Conservation (phyloP, 1,140 invertebrate species). For the Drosophila kohkoa region DNA sequence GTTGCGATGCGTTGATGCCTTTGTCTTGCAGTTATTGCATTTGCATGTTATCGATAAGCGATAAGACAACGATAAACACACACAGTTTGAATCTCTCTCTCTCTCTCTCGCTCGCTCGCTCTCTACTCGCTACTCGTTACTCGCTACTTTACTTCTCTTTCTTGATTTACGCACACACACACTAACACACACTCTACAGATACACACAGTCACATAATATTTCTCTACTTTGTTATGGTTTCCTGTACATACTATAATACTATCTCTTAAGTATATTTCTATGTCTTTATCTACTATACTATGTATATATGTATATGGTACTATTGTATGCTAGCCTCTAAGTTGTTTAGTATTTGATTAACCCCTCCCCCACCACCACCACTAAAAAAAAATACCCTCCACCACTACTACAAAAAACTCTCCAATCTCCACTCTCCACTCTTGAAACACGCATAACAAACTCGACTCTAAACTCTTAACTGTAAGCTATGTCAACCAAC, state of each 20-base stretch:
- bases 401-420: slow-evolving; percentile 3
- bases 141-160: slow-evolving; percentile 22
- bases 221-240: slow-evolving; percentile 4
- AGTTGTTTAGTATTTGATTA: slow-evolving; percentile 60
- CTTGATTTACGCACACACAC: slow-evolving; percentile 19
- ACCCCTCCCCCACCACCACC: slow-evolving; percentile 12
- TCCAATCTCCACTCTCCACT: slow-evolving; percentile 35
- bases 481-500: slow-evolving; percentile 54
- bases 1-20: neutral
- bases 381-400: slow-evolving; percentile 18
- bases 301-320: slow-evolving; percentile 55
- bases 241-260: slow-evolving; percentile 28
- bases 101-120: neutral
- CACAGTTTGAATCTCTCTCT: slow-evolving; percentile 11
- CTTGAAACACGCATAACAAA: slow-evolving; percentile 33
- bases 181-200: neutral
- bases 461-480: slow-evolving; percentile 31
- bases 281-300: slow-evolving; percentile 34
- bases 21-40: slow-evolving; percentile 15
- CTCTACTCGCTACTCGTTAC: slow-evolving; percentile 18
- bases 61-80: slow-evolving; percentile 25
- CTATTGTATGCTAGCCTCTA: slow-evolving; percentile 63
- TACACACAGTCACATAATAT: neutral
- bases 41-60: slow-evolving; percentile 38
- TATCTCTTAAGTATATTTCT: slow-evolving; percentile 38